A percentile compares a stretch with the other conserved stretches of the same genome.
Conservation (phyloP, 2,113 vertebrate species). For the Xiphorhynchus elegans region DNA sequence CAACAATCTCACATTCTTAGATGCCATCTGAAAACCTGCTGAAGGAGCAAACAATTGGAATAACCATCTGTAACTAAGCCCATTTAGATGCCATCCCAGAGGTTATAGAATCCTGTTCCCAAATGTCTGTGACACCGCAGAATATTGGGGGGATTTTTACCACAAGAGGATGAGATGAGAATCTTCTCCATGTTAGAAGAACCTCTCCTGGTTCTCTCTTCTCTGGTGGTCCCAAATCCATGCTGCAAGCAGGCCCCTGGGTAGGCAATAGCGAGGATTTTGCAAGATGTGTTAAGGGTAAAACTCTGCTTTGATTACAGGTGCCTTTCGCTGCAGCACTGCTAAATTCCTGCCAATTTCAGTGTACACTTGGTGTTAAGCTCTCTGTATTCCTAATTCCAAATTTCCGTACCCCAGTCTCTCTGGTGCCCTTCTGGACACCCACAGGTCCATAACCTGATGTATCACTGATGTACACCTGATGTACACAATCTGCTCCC, state of each 20-base stretch:
- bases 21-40: not conserved
- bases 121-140: not conserved
- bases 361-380: not conserved
- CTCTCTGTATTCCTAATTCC: not conserved
- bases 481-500: not conserved
- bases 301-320: not conserved
- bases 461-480: too few relatives aligned
- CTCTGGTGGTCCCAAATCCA: not conserved
- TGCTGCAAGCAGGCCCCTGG: not conserved
- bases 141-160: not conserved
- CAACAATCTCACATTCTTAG: not conserved
- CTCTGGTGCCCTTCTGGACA: not conserved
- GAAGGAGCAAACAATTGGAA: not conserved
- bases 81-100: not conserved
- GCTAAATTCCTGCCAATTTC: not conserved
- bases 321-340: not conserved
- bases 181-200: not conserved
- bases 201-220: not conserved
- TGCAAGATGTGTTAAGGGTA: not conserved
- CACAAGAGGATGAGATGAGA: not conserved
- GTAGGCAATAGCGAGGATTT: not conserved
- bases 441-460: not conserved
- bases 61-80: fast-evolving
- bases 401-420: not conserved
- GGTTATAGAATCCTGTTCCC: not conserved